phyloP scores from a whole-genome alignment of 2,888 invertebrate genomes.

The Villa cingulata region DNA sequence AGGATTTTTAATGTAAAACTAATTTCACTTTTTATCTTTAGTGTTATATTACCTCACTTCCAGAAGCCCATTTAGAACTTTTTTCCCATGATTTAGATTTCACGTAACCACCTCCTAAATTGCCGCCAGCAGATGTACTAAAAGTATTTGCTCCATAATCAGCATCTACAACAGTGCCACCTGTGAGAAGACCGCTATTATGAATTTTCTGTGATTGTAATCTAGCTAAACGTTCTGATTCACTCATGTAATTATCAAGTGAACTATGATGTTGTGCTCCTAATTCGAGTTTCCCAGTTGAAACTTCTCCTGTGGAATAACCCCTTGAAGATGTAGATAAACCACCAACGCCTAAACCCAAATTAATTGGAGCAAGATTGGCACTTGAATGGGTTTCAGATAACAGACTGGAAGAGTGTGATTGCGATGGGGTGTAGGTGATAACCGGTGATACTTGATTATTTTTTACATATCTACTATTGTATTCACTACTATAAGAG shows the following conservation, averaged over 20 bases:
- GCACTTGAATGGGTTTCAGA: too few species aligned
- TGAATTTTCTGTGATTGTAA: conserved; percentile 24
- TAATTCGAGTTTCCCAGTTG: background rate
- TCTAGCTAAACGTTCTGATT: conserved; percentile 29
- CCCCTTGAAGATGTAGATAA: background rate
- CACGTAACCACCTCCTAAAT: conserved; percentile 17
- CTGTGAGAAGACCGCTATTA: conserved; percentile 19
- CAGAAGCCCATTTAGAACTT: conserved; percentile 35
- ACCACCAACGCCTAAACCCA: background rate
- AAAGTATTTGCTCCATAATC: background rate
- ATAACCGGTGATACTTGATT: background rate
- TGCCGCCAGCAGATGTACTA: background rate
- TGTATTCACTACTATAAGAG: background rate
- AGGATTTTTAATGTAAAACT: too few species aligned
- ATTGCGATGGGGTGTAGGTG: background rate
- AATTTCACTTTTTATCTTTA: too few species aligned
- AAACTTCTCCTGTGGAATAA: too few species aligned
- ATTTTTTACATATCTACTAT: background rate
- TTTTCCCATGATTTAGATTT: conserved; percentile 35
- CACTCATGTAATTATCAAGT: conserved; percentile 19
- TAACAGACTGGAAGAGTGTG: too few species aligned
- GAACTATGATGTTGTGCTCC: conserved; percentile 3
- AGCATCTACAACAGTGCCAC: conserved; percentile 19
- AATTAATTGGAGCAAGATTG: too few species aligned
- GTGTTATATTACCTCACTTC: conserved; percentile 26